Evolutionary conservation across 1,140 invertebrate genomes (phyloP), one percentile per base, ranked within the genome.

Genomic region (Trichonephila inaurata): DNA sequence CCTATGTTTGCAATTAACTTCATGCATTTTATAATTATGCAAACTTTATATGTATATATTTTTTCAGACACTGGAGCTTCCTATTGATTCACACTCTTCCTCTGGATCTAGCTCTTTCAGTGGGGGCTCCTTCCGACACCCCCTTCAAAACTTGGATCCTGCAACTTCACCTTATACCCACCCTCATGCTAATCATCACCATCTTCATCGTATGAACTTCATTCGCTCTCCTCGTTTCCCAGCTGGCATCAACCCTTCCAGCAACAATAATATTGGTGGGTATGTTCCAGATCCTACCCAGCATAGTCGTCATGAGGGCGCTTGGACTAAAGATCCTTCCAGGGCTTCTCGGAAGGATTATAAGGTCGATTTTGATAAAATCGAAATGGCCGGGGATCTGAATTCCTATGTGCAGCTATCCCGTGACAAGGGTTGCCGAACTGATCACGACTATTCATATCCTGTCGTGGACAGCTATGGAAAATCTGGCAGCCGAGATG

Each of bases 391-490:
- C 44, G 89, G 94, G 77, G 97, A 97, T 94, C 97, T 97, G 94
- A 98, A 98, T 96, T 97, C 98, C 24, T 99, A 99, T 95, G 98
- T 99, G 72, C 98, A 98, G 95, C 97, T 99, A 95, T 97, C 97
- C 58, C 96, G 95, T 91, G 95, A 95, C 94, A 95, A 95, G 92
- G 95, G 95, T 28, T 66, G 91, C 72, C 33, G 92, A 58, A 96
- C 97, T 82, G 97, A 97, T 82, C 98, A 98, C 95, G 98, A 98
- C 89, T 98, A 98, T 96, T 97, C 97, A 92, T 98, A 98, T 96
- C 97, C 98, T 2, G 96, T 97, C 93, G 96, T 98, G 93, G 97
- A 97, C 64, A 97, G 95, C 72, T 94, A 69, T 91, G 62, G 89
- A 24, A 95, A 93, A 24, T 61, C 85, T 16, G 87, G 44, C 1